Evolutionary conservation across 2,797 vertebrate species (phyloP).

Genomic region (Cirrhinus molitorella): DNA sequence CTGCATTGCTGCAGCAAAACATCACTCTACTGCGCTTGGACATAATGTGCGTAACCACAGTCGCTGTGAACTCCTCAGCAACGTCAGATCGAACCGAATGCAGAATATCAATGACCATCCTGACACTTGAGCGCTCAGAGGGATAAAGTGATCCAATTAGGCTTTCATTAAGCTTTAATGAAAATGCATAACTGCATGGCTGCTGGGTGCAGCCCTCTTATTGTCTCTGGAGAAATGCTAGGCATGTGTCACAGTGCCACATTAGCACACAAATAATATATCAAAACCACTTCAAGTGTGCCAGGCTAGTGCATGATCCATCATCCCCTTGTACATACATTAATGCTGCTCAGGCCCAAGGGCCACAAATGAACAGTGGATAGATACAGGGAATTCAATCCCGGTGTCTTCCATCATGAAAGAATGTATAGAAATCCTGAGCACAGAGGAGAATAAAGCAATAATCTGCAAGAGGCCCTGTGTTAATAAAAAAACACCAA

Average conservation of each 20-base stretch:
- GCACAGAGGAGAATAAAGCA: constrained; percentile 2
- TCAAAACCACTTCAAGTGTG: constrained; percentile 38
- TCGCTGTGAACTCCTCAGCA: constrained; percentile 26
- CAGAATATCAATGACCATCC: constrained; percentile 56
- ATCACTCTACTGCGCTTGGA: not conserved
- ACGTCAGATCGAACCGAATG: constrained; percentile 26
- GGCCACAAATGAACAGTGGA: constrained; percentile 19
- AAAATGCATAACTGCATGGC: constrained; percentile 59
- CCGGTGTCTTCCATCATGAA: constrained; percentile 24
- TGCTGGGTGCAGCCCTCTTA: constrained; percentile 46
- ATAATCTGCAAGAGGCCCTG: constrained; percentile 15
- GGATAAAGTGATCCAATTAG: constrained; percentile 62
- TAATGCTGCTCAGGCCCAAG: constrained; percentile 37
- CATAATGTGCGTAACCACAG: constrained; percentile 16
- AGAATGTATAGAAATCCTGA: constrained; percentile 19
- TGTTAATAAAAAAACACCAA: not conserved
- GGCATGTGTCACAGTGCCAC: constrained; percentile 50
- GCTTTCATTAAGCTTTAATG: constrained; percentile 62
- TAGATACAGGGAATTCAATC: constrained; percentile 43
- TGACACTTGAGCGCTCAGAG: constrained; percentile 53
- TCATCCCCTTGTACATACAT: constrained; percentile 49
- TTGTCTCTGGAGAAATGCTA: constrained; percentile 53
- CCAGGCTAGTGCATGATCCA: constrained; percentile 44
- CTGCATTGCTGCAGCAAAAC: constrained; percentile 4
- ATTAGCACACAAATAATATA: constrained; percentile 54